phyloP scores from a whole-genome alignment of 1,140 invertebrate species.

The Gerris buenoi region DNA sequence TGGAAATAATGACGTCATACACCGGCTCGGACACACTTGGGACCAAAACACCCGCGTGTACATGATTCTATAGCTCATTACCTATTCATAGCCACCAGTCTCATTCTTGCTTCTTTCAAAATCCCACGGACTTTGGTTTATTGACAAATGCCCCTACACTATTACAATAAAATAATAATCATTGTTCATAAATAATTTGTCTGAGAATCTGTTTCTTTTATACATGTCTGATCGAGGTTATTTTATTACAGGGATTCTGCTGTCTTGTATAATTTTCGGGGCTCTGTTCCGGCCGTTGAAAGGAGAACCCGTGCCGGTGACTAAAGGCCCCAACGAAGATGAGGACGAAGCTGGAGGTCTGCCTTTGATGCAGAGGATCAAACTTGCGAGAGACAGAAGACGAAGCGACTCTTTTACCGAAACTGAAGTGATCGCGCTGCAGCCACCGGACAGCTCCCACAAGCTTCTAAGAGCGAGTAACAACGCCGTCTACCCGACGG shows the following conservation, averaged over 20 bases:
- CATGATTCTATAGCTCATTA: too few species aligned
- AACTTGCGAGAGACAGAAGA: constrained; percentile 31
- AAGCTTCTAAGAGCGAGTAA: constrained; percentile 43
- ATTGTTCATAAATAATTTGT: too few species aligned
- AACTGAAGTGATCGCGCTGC: constrained; percentile 15
- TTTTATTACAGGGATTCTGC: constrained; percentile 46
- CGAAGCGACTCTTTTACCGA: constrained; percentile 24
- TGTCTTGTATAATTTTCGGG: constrained; percentile 64
- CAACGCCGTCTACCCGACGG: constrained; percentile 57
- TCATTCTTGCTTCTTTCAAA: too few species aligned
- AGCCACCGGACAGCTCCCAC: constrained; percentile 11
- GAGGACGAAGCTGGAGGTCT: constrained; percentile 30
- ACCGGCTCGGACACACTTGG: too few species aligned
- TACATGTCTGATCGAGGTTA: too few species aligned
- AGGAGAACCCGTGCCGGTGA: constrained; percentile 43
- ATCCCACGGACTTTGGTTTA: too few species aligned
- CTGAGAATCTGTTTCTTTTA: too few species aligned
- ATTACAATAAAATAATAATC: too few species aligned
- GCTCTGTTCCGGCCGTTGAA: constrained; percentile 63
- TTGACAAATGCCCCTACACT: too few species aligned
- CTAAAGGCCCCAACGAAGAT: constrained; percentile 30
- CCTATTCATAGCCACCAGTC: too few species aligned
- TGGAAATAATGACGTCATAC: too few species aligned
- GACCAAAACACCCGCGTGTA: too few species aligned
- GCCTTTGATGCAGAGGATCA: constrained; percentile 31